phyloP scores from a whole-genome alignment of 1,140 invertebrate genomes.

The Dysdera silvatica region DNA sequence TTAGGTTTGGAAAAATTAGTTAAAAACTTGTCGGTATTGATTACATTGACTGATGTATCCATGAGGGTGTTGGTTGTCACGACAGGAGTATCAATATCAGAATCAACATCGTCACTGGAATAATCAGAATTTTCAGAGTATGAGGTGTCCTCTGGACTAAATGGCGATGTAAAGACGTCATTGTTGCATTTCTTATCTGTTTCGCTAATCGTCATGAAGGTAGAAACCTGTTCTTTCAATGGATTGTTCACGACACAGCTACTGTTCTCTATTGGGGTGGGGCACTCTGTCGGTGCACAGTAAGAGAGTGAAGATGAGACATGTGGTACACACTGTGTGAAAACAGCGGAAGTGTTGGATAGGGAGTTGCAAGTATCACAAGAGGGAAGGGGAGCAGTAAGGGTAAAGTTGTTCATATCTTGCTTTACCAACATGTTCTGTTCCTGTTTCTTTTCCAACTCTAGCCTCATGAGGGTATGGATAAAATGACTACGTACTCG shows the following conservation, averaged over 20 bases:
- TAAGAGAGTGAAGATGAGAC: conserved; percentile 16
- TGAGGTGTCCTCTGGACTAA: conserved; percentile 39
- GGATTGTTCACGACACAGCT: conserved; percentile 20
- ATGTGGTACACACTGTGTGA: conserved; percentile 18
- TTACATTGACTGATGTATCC: not conserved
- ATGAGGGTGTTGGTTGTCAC: not conserved
- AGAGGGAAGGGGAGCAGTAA: conserved; percentile 17
- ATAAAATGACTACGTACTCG: conserved; percentile 95
- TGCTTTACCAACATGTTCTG: conserved; percentile 4
- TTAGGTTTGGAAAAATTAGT: conserved; percentile 12
- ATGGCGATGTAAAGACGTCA: conserved; percentile 31
- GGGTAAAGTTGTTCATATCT: conserved; percentile 17
- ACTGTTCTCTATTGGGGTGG: conserved; percentile 9
- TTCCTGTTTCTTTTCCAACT: conserved; percentile 73
- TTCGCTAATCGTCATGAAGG: conserved; percentile 28
- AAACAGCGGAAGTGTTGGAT: conserved; percentile 5
- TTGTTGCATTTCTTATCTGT: conserved; percentile 15
- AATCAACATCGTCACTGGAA: conserved; percentile 33
- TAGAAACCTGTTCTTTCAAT: conserved; percentile 23
- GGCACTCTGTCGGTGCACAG: conserved; percentile 20
- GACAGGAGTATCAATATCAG: conserved; percentile 21
- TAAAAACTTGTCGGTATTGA: conserved; percentile 16
- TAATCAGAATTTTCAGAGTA: conserved; percentile 54
- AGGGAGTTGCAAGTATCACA: conserved; percentile 24
- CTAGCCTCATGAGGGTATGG: conserved; percentile 89